These are phyloP conservation scores for Epinotia demarniana DNA, from an alignment of 2,888 invertebrate species.

Conservation along the genomic window DNA sequence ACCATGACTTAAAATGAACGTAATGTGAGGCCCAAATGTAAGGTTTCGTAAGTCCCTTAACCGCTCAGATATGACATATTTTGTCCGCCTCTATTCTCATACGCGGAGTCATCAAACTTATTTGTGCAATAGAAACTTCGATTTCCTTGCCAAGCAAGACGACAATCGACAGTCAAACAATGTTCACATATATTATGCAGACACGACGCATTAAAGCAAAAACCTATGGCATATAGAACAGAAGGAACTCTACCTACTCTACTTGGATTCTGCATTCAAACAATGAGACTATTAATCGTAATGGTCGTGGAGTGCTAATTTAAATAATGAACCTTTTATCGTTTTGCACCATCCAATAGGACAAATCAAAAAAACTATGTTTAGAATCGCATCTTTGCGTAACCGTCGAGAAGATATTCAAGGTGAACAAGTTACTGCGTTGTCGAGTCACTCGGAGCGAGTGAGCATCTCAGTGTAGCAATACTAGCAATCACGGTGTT, in stretches of 20 bases:
- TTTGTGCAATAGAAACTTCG: constrained; percentile 20
- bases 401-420: constrained; percentile 71
- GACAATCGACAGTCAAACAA: constrained; percentile 1
- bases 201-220: constrained; percentile 17
- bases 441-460: constrained; percentile 14
- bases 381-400: constrained; percentile 63
- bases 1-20: constrained; percentile 19
- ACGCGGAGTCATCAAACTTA: constrained; percentile 13
- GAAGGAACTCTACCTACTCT: not conserved
- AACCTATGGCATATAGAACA: constrained; percentile 9
- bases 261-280: constrained; percentile 25
- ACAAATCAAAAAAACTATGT: constrained; percentile 38
- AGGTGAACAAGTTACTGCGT: constrained; percentile 73
- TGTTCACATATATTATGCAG: constrained; percentile 29
- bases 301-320: constrained; percentile 31
- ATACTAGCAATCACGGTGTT: constrained; percentile 36
- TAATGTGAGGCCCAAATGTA: constrained; percentile 18
- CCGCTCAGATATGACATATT: constrained; percentile 9
- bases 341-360: constrained; percentile 33
- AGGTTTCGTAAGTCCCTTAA: constrained; percentile 32
- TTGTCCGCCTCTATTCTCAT: constrained; percentile 28
- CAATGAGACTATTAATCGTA: constrained; percentile 34
- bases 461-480: constrained; percentile 39
- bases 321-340: constrained; percentile 35
- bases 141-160: constrained; percentile 17